A percentile compares a stretch with the other conserved stretches of the same genome.
These are phyloP conservation scores for Papilio xuthus DNA, from an alignment of 1,140 invertebrate genomes.

Conservation along the genomic window DNA sequence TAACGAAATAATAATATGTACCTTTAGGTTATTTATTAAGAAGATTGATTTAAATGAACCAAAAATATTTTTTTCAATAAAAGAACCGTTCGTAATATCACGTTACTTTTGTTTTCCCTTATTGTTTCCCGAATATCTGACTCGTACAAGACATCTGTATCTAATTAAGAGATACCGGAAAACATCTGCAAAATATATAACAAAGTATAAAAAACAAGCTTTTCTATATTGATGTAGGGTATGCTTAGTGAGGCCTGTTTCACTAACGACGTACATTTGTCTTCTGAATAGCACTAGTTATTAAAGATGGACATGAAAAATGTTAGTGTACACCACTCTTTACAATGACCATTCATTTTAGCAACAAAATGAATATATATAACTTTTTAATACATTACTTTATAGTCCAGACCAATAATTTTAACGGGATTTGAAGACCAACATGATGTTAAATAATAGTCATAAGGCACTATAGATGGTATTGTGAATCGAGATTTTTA, in stretches of 20 bases:
- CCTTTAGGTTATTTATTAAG: too few relatives aligned
- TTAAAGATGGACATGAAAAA: constrained; percentile 32
- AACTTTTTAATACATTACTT: too few relatives aligned
- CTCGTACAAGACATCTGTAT: not conserved
- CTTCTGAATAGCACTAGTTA: constrained; percentile 30
- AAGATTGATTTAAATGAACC: not conserved
- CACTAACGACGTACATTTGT: constrained; percentile 25
- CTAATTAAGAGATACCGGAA: constrained; percentile 14
- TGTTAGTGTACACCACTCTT: not conserved
- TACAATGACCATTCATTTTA: not conserved
- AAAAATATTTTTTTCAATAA: not conserved
- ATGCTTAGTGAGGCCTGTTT: constrained; percentile 25
- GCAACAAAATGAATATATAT: not conserved
- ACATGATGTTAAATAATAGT: not conserved
- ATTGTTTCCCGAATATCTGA: not conserved
- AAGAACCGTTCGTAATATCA: too few relatives aligned
- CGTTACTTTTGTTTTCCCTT: not conserved
- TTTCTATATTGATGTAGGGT: constrained; percentile 16
- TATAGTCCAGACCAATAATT: too few relatives aligned
- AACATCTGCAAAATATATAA: constrained; percentile 8
- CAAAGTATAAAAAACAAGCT: not conserved
- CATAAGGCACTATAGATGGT: too few relatives aligned
- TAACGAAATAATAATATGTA: too few relatives aligned
- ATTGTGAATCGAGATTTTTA: not conserved
- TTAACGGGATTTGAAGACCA: not conserved